Evolutionary conservation across 2,797 vertebrate genomes (phyloP).

Genomic region (Dendrocincla tyrannina): DNA sequence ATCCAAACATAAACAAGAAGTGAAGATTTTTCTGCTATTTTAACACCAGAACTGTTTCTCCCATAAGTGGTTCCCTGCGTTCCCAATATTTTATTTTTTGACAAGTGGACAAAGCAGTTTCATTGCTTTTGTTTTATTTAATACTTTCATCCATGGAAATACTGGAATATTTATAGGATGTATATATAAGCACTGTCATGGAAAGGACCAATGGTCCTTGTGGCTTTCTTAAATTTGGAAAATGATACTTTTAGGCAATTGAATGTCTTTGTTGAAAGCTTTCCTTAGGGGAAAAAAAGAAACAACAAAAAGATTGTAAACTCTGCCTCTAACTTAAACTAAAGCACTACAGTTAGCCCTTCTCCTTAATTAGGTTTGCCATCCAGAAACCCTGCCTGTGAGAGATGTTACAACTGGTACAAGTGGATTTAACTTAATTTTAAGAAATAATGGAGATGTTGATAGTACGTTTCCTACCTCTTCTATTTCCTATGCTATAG

Average conservation of each 20-base stretch:
- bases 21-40: not conserved
- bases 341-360: not conserved
- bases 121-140: slow-evolving; percentile 5
- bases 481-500: not conserved
- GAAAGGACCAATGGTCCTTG: not conserved
- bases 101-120: not conserved
- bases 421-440: not conserved
- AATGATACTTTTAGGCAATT: not conserved
- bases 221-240: not conserved
- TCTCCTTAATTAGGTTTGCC: not conserved
- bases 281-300: not conserved
- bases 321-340: not conserved
- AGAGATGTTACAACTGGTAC: not conserved
- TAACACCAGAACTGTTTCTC: not conserved
- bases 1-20: not conserved
- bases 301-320: not conserved
- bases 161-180: not conserved
- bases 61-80: not conserved
- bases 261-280: not conserved
- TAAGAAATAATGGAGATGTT: not conserved
- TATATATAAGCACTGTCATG: not conserved
- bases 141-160: not conserved
- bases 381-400: not conserved
- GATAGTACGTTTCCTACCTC: not conserved
- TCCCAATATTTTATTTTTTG: not conserved